phyloP scores from a whole-genome alignment of 2,113 vertebrate genomes.

The Azemiops feae region DNA sequence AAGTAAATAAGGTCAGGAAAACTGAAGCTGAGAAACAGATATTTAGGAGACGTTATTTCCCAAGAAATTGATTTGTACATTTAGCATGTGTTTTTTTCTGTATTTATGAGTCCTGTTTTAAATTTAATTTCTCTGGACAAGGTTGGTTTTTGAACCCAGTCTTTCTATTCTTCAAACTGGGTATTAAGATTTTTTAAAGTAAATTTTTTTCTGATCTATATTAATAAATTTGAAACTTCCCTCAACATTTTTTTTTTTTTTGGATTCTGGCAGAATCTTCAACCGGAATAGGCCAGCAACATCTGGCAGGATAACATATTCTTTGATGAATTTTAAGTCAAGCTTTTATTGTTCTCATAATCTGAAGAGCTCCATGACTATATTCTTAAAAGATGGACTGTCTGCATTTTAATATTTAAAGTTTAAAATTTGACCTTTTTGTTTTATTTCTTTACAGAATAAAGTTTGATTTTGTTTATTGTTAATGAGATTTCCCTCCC shows the following conservation, averaged over 20 bases:
- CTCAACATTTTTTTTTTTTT: not conserved
- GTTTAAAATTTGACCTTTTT: not conserved
- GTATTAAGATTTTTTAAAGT: not conserved
- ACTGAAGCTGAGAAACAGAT: not conserved
- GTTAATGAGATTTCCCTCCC: not conserved
- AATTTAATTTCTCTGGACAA: not conserved
- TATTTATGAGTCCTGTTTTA: not conserved
- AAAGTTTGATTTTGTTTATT: not conserved
- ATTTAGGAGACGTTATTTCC: not conserved
- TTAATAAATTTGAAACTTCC: not conserved
- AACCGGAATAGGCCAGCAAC: not conserved
- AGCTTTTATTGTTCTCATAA: not conserved
- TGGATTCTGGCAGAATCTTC: not conserved
- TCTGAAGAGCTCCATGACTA: not conserved
- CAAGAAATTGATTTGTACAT: not conserved
- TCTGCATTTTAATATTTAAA: not conserved
- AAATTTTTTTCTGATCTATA: not conserved
- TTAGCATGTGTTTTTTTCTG: not conserved
- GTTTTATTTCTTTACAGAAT: not conserved
- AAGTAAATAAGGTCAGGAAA: not conserved
- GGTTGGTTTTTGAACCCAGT: not conserved
- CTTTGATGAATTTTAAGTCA: not conserved
- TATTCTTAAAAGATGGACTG: not conserved
- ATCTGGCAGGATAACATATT: not conserved
- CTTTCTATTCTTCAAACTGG: not conserved